Percentiles rank a stretch among this genome's conserved stretches.
These are phyloP conservation scores for Tinamus major DNA, from an alignment of 2,797 vertebrate species.

Conservation along the genomic window DNA sequence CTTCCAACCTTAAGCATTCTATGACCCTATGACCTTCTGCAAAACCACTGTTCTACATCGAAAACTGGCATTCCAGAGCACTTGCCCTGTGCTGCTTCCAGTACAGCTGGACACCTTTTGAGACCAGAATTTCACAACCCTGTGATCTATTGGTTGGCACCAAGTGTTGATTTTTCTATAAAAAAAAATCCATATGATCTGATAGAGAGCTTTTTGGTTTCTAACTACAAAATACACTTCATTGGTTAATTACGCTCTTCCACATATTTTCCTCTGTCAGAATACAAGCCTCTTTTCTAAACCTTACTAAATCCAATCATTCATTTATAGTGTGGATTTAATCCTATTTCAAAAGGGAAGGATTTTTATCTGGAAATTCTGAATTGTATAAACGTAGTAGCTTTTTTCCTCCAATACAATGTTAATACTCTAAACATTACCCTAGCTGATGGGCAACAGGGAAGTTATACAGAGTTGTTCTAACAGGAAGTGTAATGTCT, in stretches of 20 bases:
- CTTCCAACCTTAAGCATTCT: too few relatives aligned
- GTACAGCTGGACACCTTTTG: not conserved
- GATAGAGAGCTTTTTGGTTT: not conserved
- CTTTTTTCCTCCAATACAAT: not conserved
- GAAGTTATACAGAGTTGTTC: too few relatives aligned
- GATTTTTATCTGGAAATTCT: not conserved
- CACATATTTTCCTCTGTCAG: rapidly evolving
- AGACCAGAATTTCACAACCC: not conserved
- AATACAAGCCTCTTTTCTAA: not conserved
- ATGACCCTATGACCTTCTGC: too few relatives aligned
- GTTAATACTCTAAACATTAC: not conserved
- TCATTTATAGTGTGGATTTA: not conserved
- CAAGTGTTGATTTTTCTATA: not conserved
- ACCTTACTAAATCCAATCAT: not conserved
- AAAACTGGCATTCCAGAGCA: not conserved
- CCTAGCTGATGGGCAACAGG: not conserved
- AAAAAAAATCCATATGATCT: not conserved
- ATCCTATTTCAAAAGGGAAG: not conserved
- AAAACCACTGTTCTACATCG: not conserved
- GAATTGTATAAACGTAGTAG: not conserved
- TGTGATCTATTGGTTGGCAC: not conserved
- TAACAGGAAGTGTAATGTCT: not conserved
- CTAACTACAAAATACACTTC: not conserved
- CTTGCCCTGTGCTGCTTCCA: not conserved
- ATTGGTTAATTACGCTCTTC: not conserved